Conservation (phyloP, 1,140 invertebrate genomes). For the Musca domestica region DNA sequence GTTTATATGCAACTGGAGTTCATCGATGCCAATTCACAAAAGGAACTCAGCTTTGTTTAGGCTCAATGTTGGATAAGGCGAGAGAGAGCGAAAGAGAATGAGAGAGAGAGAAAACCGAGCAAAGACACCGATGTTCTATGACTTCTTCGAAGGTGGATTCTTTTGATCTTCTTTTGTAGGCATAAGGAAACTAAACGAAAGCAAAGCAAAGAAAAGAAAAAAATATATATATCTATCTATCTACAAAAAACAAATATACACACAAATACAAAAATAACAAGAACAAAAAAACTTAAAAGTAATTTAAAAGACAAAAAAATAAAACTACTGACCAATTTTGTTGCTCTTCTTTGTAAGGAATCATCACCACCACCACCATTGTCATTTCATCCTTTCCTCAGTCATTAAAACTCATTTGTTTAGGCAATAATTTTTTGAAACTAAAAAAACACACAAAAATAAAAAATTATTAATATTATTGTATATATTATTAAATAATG, state of each 20-base stretch:
- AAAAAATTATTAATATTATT: too few species aligned
- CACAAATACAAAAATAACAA: too few species aligned
- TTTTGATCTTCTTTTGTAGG: slow-evolving; percentile 1
- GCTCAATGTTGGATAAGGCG: not conserved
- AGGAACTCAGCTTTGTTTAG: slow-evolving; percentile 49
- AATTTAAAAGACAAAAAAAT: not conserved
- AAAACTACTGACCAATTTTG: slow-evolving; percentile 12
- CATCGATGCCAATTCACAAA: slow-evolving; percentile 47
- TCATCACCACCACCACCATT: too few species aligned
- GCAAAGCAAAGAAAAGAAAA: not conserved
- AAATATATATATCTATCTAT: not conserved
- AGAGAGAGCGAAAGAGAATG: not conserved
- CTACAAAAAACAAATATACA: slow-evolving; percentile 20
- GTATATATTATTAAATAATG: too few species aligned
- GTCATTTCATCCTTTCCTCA: too few species aligned
- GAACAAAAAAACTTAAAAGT: too few species aligned
- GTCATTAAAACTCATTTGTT: too few species aligned
- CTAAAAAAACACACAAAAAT: too few species aligned
- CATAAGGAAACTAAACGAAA: not conserved
- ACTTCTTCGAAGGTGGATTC: slow-evolving; percentile 1
- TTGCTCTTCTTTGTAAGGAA: slow-evolving; percentile 3
- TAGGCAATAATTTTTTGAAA: too few species aligned
- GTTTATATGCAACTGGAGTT: slow-evolving; percentile 53
- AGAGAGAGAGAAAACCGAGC: not conserved
- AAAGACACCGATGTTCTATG: not conserved